These are phyloP conservation scores for Oreotrochilus melanogaster DNA, from an alignment of 2,113 vertebrate species.

Conservation along the genomic window DNA sequence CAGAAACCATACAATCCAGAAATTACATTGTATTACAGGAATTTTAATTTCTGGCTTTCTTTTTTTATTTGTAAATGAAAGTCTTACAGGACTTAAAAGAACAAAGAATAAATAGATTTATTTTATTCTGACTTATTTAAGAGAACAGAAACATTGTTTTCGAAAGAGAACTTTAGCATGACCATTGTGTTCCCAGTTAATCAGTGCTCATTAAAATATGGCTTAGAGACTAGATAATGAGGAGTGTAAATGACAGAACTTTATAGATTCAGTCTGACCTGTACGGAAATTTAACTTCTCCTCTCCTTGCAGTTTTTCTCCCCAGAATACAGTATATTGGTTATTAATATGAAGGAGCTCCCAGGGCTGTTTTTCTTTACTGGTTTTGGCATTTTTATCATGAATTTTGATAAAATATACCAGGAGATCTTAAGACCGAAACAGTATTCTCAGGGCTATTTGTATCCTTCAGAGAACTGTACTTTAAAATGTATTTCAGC, in stretches of 20 bases:
- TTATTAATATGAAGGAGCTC: slow-evolving; percentile 13
- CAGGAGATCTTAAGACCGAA: neutral
- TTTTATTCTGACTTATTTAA: neutral
- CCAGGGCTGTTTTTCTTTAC: neutral
- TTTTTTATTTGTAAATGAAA: neutral
- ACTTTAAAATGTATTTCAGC: neutral
- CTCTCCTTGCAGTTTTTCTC: neutral
- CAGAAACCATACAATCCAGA: neutral
- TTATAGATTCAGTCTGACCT: neutral
- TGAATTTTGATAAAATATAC: neutral
- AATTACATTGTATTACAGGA: neutral
- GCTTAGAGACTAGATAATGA: slow-evolving; percentile 1
- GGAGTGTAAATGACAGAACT: neutral
- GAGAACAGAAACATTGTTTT: neutral
- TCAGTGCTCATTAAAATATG: slow-evolving; percentile 16
- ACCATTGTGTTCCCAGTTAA: neutral
- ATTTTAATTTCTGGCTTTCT: neutral
- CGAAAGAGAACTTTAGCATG: neutral
- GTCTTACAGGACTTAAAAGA: neutral
- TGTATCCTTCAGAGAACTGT: neutral
- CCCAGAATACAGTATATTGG: neutral
- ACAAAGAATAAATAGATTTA: neutral
- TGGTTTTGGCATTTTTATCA: neutral
- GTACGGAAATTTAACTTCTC: neutral
- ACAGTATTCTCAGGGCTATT: neutral